Conservation (phyloP, 2,113 vertebrate genomes). For the Oryzias melastigma region DNA sequence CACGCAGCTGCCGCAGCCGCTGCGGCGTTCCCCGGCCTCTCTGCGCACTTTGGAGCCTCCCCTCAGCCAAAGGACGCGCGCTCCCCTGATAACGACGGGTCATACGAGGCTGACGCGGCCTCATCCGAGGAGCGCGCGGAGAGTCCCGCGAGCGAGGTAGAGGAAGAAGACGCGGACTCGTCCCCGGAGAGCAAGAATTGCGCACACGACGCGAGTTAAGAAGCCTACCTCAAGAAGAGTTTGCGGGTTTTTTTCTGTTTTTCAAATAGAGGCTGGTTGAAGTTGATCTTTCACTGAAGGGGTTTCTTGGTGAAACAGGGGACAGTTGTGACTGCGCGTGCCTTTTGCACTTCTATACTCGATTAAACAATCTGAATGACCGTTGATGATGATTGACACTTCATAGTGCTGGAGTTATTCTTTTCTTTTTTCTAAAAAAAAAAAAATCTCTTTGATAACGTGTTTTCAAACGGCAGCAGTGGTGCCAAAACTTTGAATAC, state of each 20-base stretch:
- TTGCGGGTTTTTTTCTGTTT: conserved; percentile 7
- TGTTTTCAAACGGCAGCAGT: conserved; percentile 59
- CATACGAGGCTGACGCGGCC: conserved; percentile 42
- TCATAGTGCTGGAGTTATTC: conserved; percentile 49
- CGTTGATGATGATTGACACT: conserved; percentile 72
- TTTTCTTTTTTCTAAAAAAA: conserved; percentile 42
- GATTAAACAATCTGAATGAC: conserved; percentile 68
- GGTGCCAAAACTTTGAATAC: conserved; percentile 66
- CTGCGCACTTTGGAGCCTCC: conserved; percentile 58
- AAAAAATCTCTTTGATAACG: conserved; percentile 67
- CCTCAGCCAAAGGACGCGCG: conserved; percentile 58
- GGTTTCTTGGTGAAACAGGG: conserved; percentile 54
- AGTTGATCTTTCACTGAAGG: conserved; percentile 49
- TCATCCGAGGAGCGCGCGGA: conserved; percentile 65
- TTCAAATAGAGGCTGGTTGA: conserved; percentile 24
- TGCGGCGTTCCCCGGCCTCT: conserved; percentile 79
- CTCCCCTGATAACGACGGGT: conserved; percentile 52
- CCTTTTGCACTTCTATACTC: conserved; percentile 77
- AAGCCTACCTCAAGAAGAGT: conserved; percentile 30
- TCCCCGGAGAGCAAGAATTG: conserved; percentile 50
- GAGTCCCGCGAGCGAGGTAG: conserved; percentile 57
- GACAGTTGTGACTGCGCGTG: conserved; percentile 68
- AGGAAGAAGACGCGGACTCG: conserved; percentile 52
- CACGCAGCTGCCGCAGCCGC: conserved; percentile 72
- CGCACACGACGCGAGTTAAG: conserved; percentile 60